Evolutionary conservation across 2,113 vertebrate species (phyloP), one percentile per base, ranked within the genome.

Genomic region (Pteruthius melanotis): DNA sequence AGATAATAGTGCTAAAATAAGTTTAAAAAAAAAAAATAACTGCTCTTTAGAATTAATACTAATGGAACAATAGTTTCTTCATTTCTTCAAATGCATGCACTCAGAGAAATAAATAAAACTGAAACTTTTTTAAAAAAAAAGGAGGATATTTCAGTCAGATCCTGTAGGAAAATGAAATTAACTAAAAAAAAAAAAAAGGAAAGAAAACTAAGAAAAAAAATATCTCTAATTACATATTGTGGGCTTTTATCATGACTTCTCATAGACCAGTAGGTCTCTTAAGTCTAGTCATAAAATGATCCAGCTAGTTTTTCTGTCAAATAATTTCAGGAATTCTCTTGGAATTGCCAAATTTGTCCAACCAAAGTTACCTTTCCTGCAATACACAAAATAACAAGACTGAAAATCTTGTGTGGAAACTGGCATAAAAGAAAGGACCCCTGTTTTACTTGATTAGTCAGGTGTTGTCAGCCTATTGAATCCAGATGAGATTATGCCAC

Each of bases 251-350:
- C 6, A n/a, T 42, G 7, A 70, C 2, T 66, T 94, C 94, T 79
- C 33, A 52, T 27, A 64, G 24, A 31, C 16, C 1, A 2, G 13
- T 42, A 69, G 12, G 12, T 70, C 39, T 96, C 72, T 71, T 63
- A 94, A 75, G 8, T 54, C 70, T 75, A 53, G 9, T 22, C 64
- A 37, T 69, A 96, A 78, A 95, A 92, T 40, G n/a, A 96, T 72
- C 33, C 37, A 93, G 28, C 13, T 70, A 50, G 22, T 4, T 89
- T 77, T 94, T 87, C 56, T 71, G 33, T 70, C 39, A 88, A 96
- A 88, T 39, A 93, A 92, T 92, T 96, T 80, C 69, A 94, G 42
- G 33, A 93, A 96, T 96, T 93, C 79, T 91, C 33, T 87, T 24
- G 31, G 76, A 94, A 93, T 79, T 82, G 50, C 50, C 83, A 94